Percentiles rank a stretch among this genome's conserved stretches.
Evolutionary conservation across 2,888 invertebrate species (phyloP).

Genomic region (Pheosia gnoma): DNA sequence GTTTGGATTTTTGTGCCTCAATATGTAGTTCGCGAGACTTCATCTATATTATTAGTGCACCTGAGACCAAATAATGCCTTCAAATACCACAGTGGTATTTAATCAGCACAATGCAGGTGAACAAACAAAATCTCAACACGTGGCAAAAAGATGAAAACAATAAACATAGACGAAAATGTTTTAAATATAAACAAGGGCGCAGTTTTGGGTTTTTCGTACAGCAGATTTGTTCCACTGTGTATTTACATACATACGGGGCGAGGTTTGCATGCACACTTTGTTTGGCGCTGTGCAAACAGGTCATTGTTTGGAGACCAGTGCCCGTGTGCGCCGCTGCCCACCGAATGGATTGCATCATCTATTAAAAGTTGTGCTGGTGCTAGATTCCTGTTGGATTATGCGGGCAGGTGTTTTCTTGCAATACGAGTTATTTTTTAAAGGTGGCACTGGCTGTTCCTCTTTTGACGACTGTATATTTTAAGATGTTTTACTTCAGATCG

Average conservation of each 20-base stretch:
- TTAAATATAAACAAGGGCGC: conserved; percentile 65
- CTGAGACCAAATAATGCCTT: conserved; percentile 15
- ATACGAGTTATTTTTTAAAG: background rate
- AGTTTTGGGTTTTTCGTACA: conserved; percentile 61
- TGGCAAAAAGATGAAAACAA: conserved; percentile 54
- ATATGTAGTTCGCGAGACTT: too few species aligned
- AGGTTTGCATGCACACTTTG: conserved; percentile 68
- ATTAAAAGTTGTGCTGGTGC: conserved; percentile 48
- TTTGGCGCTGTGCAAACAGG: conserved; percentile 62
- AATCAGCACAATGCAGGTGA: conserved; percentile 20
- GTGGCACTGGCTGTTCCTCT: too few species aligned
- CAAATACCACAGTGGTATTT: conserved; percentile 11
- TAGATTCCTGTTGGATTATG: conserved; percentile 23
- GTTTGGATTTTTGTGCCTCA: too few species aligned
- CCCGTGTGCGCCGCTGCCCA: conserved; percentile 41
- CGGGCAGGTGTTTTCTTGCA: conserved; percentile 8
- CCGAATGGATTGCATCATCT: conserved; percentile 62
- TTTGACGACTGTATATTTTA: too few species aligned
- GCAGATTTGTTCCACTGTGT: conserved; percentile 67
- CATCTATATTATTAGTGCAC: background rate
- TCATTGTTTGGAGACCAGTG: conserved; percentile 57
- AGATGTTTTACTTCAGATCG: too few species aligned
- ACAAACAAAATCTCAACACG: conserved; percentile 18
- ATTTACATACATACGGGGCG: conserved; percentile 72
- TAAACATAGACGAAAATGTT: conserved; percentile 59